Conservation (phyloP, 1,140 invertebrate species). For the Eupeodes corollae region DNA sequence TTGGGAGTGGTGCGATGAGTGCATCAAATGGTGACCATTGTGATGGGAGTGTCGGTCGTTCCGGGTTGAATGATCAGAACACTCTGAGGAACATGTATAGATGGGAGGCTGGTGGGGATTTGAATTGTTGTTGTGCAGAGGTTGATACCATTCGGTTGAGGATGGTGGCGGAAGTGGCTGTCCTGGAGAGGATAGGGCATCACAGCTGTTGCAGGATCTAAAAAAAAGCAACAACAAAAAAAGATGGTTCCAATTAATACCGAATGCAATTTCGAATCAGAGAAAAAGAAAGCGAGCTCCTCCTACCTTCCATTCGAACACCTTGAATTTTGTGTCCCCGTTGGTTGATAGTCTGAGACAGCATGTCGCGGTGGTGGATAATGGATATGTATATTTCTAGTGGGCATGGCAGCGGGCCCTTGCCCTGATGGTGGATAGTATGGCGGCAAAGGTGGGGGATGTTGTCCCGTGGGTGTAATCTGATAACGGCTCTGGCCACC, state of each 20-base stretch:
- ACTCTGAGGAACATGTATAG: conserved; percentile 37
- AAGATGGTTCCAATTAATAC: too few species aligned
- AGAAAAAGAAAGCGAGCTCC: not conserved
- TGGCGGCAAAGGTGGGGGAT: conserved; percentile 30
- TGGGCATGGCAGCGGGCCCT: conserved; percentile 14
- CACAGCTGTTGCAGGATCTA: conserved; percentile 32
- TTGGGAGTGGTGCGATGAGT: not conserved
- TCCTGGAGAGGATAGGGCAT: conserved; percentile 31
- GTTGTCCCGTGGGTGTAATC: conserved; percentile 33
- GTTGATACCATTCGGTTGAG: conserved; percentile 30
- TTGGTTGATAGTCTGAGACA: conserved; percentile 31
- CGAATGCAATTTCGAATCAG: too few species aligned
- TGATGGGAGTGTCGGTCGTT: conserved; percentile 20
- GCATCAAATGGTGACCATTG: conserved; percentile 5
- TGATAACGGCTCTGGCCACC: conserved; percentile 32
- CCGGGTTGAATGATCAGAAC: conserved; percentile 29
- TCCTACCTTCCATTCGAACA: conserved; percentile 25
- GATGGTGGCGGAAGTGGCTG: conserved; percentile 21
- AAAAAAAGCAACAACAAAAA: not conserved
- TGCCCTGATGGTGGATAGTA: conserved; percentile 22
- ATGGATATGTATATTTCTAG: conserved; percentile 30
- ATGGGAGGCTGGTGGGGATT: conserved; percentile 29
- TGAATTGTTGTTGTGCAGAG: conserved; percentile 16
- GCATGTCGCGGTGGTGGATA: conserved; percentile 32
- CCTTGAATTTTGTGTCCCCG: conserved; percentile 21